A percentile compares a stretch with the other conserved stretches of the same genome.
Conservation (phyloP, 2,113 vertebrate genomes). For the Pampusana beccarii region DNA sequence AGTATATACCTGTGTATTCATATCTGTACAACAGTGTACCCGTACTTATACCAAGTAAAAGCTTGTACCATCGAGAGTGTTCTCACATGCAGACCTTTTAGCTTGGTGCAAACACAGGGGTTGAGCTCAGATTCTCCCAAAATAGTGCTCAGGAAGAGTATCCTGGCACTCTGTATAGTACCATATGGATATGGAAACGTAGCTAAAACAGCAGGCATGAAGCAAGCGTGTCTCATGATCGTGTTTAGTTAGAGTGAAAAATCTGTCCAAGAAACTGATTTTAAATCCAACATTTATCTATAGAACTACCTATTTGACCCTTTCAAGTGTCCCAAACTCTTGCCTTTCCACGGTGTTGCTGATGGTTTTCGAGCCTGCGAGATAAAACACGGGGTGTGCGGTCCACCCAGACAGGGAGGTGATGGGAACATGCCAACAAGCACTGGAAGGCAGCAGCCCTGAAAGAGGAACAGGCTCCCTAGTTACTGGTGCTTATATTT, state of each 20-base stretch:
- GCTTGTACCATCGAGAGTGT: not conserved
- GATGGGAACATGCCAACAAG: not conserved
- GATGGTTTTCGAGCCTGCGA: not conserved
- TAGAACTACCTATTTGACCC: not conserved
- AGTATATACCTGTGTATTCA: not conserved
- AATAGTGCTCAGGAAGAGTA: not conserved
- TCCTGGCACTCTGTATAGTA: not conserved
- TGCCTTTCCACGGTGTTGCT: not conserved
- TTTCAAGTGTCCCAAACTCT: not conserved
- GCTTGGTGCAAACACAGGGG: not conserved
- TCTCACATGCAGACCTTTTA: not conserved
- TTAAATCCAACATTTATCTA: not conserved
- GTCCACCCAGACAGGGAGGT: not conserved
- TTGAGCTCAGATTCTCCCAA: not conserved
- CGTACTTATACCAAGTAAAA: not conserved
- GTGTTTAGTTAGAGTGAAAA: not conserved
- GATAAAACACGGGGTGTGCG: not conserved
- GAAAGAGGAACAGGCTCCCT: not conserved
- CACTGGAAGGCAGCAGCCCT: not conserved
- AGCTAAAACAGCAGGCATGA: not conserved
- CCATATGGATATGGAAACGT: not conserved
- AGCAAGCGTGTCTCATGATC: not conserved
- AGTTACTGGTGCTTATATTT: not conserved
- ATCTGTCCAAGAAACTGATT: not conserved
- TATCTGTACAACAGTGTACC: not conserved